These are phyloP conservation scores for Phrixothrix hirtus DNA, from an alignment of 2,888 invertebrate genomes.

Conservation along the genomic window DNA sequence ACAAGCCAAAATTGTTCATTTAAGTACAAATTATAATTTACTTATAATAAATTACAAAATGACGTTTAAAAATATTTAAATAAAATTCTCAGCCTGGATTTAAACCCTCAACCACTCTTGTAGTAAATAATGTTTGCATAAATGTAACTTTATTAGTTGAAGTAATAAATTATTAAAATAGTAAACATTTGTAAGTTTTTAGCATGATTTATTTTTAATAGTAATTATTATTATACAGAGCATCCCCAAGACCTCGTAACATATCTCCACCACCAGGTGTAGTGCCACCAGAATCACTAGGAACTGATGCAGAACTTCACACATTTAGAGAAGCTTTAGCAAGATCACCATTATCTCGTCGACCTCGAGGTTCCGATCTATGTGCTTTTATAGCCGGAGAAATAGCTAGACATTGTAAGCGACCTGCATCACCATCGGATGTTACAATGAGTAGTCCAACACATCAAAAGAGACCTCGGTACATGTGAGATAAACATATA, in stretches of 20 bases:
- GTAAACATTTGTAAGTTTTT: too few relatives aligned
- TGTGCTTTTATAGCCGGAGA: slow-evolving; percentile 75
- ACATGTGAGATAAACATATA: slow-evolving; percentile 60
- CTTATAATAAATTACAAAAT: too few relatives aligned
- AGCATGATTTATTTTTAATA: too few relatives aligned
- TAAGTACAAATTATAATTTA: too few relatives aligned
- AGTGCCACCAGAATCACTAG: slow-evolving; percentile 41
- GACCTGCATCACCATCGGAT: slow-evolving; percentile 70
- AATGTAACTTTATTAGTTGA: too few relatives aligned
- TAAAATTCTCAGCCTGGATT: too few relatives aligned
- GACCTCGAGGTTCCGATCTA: slow-evolving; percentile 60
- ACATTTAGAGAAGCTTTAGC: slow-evolving; percentile 77
- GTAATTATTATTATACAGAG: slow-evolving; percentile 43
- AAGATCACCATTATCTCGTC: slow-evolving; percentile 58
- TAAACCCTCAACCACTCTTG: too few relatives aligned
- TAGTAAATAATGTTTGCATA: too few relatives aligned
- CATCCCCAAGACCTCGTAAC: slow-evolving; percentile 60
- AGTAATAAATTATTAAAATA: too few relatives aligned
- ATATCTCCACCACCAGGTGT: slow-evolving; percentile 57
- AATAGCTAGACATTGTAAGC: slow-evolving; percentile 73
- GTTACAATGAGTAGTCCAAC: slow-evolving; percentile 79
- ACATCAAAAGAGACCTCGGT: slow-evolving; percentile 72
- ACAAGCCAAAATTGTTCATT: too few relatives aligned
- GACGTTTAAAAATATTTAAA: too few relatives aligned
- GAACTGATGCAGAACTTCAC: slow-evolving; percentile 66